Evolutionary conservation across 2,797 vertebrate species (phyloP), one percentile per base, ranked within the genome.

Genomic region (Rhabdophis nuchalis): DNA sequence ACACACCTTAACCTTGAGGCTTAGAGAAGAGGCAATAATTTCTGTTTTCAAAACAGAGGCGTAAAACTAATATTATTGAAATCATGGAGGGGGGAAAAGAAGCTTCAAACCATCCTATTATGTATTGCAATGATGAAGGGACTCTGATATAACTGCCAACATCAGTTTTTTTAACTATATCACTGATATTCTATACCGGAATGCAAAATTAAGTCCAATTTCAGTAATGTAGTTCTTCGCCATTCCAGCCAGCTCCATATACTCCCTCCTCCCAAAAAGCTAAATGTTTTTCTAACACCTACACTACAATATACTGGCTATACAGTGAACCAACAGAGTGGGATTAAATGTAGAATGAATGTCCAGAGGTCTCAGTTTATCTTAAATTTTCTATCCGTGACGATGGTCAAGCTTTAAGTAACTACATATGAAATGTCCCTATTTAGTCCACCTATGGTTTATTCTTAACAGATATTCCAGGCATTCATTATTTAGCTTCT

Each of bases 191-290:
- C 25, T 50, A 50, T 14, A 52, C 60, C 2, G 14, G 41, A 25
- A 87, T 91, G 5, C 25, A 87, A 91, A 29, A 23, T 29, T 57
- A 90, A 85, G 57, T 86, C 57, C 9, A 6, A n/a, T 29, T 77
- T 23, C 3, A 77, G 20, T 77, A 77, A 90, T 20, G 23, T 58
- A 14, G 9, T 91, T 25, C 50, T 61, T 86, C 50, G 29, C 11
- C 72, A 25, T 16, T 36, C 6, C 72, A 77, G 36, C 0, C 72
- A 41, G 18, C 3, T 3, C 36, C 36, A 20, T 36, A 77, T 20
- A 18, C 36, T 3, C 72, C 20, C 18, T 9, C 8, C 1, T 0
- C 13, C 0, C 1, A 6, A 77, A 41, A 41, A 77, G 1, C 20
- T 77, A 41, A 20, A 12, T 54, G 9, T 3, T 4, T n/a, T 36